Conservation (phyloP, 2,888 invertebrate genomes). For the Tetragnatha montana region DNA sequence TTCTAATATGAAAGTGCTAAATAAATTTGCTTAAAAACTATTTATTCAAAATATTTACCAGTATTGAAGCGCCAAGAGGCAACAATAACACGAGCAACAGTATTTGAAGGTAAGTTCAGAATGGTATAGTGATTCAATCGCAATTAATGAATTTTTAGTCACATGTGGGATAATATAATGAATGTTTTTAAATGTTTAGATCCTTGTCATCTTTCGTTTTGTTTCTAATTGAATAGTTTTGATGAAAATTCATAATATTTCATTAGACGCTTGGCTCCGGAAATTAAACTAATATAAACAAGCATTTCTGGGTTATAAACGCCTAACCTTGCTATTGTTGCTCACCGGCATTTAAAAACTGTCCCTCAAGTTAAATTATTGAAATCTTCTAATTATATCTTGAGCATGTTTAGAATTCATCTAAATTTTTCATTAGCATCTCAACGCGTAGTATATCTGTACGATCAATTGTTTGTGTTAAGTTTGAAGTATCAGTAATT, state of each 20-base stretch:
- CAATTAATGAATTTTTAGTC: slow-evolving; percentile 25
- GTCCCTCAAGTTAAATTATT: background rate
- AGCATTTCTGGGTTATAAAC: background rate
- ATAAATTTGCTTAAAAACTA: slow-evolving; percentile 37
- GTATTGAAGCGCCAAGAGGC: slow-evolving; percentile 12
- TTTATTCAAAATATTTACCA: background rate
- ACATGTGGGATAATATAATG: slow-evolving; percentile 44
- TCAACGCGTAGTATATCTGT: no score
- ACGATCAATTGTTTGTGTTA: no score
- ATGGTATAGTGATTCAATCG: slow-evolving; percentile 1
- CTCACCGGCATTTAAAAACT: slow-evolving; percentile 2
- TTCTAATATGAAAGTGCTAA: slow-evolving; percentile 57
- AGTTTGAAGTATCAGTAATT: no score
- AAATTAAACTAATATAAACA: background rate
- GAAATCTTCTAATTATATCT: background rate
- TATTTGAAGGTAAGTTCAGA: slow-evolving; percentile 18
- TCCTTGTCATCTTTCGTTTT: slow-evolving; percentile 11
- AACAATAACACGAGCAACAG: background rate
- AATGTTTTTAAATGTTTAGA: slow-evolving; percentile 5
- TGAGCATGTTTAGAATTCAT: no score
- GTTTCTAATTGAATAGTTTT: background rate
- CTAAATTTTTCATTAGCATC: no score
- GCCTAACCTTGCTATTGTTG: background rate
- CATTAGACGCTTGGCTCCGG: background rate
- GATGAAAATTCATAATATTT: slow-evolving; percentile 20